Base-by-base conservation (phyloP, 2,113 vertebrate species). In the Neodontobutis hainanensis region DNA sequence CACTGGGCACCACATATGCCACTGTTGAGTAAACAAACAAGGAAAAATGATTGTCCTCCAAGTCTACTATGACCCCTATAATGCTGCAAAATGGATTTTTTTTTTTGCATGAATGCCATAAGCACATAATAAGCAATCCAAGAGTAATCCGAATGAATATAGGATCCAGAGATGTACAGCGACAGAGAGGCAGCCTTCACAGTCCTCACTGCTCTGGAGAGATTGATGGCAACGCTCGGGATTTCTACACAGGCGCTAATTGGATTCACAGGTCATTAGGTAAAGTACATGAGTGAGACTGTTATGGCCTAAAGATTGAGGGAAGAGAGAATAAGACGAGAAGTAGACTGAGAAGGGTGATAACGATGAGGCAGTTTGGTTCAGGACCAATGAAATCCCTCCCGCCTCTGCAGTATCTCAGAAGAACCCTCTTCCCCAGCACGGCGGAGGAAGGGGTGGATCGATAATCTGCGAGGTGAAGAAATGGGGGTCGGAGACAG, bases 261-360 rank as follows among this genome's bases (percentile, higher is more conserved):
- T 91, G 87, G 88, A 92, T 92, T 91, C 86, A 83, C 84, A 90
- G 84, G 83, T 90, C 87, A 87, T 92, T 92, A 91, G 87, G 90
- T 90, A 89, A 90, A 92, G 88, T 85, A 85, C 84, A 87, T 36
- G 64, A 77, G 83, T 85, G 85, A 88, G 74, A 84, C 82, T 27
- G 83, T 60, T 83, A 60, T 70, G 74, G 68, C 76, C 74, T 76
- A 72, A 82, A 87, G 80, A 87, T 75, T 80, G 70, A 70, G 64
- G 58, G 53, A 64, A 67, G 70, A 64, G 32, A 52, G 74, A 46
- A 27, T 36, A 42, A 52, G 34, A 64, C 71, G 80, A 64, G 32
- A 63, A 74, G 70, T 67, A 61, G 47, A 49, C 68, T 50, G 70
- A 0, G 19, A 80, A 73, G 56, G 60, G 74, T 70, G 68, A 77